Evolutionary conservation across 2,113 vertebrate species (phyloP), one percentile per base, ranked within the genome.

Genomic region (Eublepharis macularius): DNA sequence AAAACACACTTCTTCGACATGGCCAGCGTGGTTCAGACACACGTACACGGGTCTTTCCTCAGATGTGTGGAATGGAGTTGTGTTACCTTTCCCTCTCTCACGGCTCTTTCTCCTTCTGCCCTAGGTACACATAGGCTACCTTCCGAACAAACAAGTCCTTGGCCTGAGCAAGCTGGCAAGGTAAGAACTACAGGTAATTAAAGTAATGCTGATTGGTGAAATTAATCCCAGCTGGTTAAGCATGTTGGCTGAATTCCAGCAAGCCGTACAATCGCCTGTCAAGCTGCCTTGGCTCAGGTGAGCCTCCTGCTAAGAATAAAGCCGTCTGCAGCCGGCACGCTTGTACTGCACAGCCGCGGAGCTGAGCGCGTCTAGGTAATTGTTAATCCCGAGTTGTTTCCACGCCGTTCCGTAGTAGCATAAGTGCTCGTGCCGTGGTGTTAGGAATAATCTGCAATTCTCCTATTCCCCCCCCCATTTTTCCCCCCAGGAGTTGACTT

Each of bases 151-250:
- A 94, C 98, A 98, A 94, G 98, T 99, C 3, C 98, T 99, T 69
- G 99, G 99, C 57, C 98, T 99, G 96, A 99, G 99, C 95, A 99
- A 99, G 92, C 97, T 99, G 69, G 99, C 99, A 29, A 97, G 99
- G 99, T 99, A 95, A 97, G 98, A 89, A 32, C 26, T 68, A 72
- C 41, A 69, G 57, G 41, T 57, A 69, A 72, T 79, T 85, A 82
- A 92, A 93, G 82, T 83, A 91, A 88, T 92, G 76, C 75, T 76
- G 85, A 90, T 82, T 73, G 87, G 81, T 75, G 63, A 70, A 88
- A 78, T 78, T 70, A 89, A 93, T 94, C 91, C 87, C 73, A 80
- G 72, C 83, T 63, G 83, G 87, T 83, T 87, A 72, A 82, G 88
- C 75, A n/a, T 86, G 79, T 29, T 91, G 60, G 60, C 49, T 84